Evolutionary conservation across 2,113 vertebrate species (phyloP), one percentile per base, ranked within the genome.

Genomic region (Lonchura striata): DNA sequence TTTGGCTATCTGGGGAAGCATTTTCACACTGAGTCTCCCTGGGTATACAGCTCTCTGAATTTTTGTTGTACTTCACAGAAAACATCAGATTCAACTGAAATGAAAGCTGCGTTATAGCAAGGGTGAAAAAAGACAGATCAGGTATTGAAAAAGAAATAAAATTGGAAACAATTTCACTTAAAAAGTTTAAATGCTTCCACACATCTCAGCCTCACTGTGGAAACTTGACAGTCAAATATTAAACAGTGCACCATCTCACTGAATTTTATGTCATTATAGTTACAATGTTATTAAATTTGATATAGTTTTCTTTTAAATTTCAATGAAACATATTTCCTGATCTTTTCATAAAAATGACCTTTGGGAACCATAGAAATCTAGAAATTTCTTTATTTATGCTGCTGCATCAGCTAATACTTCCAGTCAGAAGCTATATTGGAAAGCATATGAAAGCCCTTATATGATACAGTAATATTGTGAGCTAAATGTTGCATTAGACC

Each of bases 251-350:
- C n/a, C 15, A 35, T 31, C 68, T 87, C 76, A 33, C 64, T 82
- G 90, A 84, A 70, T 94, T 92, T 70, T 85, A 74, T 82, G 37
- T 83, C 87, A 92, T 96, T 97, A 94, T 33, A 78, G 52, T 95
- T 92, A 82, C 80, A 86, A 42, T 15, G 22, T 65, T 93, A 96
- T 95, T 96, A 91, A 85, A 87, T 31, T 79, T 89, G 47, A 94
- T 91, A 87, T 41, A 41, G 66, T 84, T 96, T 95, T 80, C 52
- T 90, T 97, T 96, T 94, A 97, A 96, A 93, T 96, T 95, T 89
- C 82, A 87, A 31, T 88, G 88, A 89, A 91, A 95, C 37, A 44
- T 89, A 90, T 93, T 96, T 96, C 84, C 78, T 91, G 60, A 94
- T 94, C 65, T 95, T 96, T 94, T 95, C 59, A 82, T 92, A 82